Percentiles rank a stretch among this genome's conserved stretches.
phyloP scores from a whole-genome alignment of 2,113 vertebrate species.

The Chaetops frenatus region DNA sequence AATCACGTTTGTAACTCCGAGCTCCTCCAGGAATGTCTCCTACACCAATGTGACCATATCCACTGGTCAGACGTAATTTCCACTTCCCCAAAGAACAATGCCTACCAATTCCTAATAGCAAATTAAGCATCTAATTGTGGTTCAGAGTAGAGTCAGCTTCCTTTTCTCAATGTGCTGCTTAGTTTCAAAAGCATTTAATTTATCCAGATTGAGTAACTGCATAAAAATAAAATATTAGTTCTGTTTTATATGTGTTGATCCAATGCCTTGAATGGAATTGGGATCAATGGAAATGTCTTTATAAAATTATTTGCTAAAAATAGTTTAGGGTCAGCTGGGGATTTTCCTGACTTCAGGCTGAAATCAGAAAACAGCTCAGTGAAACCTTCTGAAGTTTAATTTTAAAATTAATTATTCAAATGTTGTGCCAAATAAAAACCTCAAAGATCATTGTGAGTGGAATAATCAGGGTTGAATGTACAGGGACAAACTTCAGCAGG shows the following conservation, averaged over 20 bases:
- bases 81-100: background rate
- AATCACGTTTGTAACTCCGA: background rate
- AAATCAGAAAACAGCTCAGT: background rate
- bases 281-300: background rate
- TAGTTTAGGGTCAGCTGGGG: background rate
- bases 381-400: background rate
- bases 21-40: background rate
- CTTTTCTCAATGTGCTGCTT: background rate
- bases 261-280: background rate
- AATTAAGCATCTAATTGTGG: background rate
- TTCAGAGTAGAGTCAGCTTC: background rate
- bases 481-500: background rate
- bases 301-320: background rate
- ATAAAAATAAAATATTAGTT: background rate
- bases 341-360: background rate
- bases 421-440: background rate
- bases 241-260: background rate
- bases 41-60: accelerated
- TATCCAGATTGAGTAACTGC: background rate
- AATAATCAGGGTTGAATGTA: background rate
- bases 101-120: background rate
- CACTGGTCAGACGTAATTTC: background rate
- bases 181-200: background rate
- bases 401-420: background rate
- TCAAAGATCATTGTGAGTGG: background rate